These are phyloP conservation scores for Melanogrammus aeglefinus DNA, from an alignment of 2,797 vertebrate genomes.

Conservation along the genomic window DNA sequence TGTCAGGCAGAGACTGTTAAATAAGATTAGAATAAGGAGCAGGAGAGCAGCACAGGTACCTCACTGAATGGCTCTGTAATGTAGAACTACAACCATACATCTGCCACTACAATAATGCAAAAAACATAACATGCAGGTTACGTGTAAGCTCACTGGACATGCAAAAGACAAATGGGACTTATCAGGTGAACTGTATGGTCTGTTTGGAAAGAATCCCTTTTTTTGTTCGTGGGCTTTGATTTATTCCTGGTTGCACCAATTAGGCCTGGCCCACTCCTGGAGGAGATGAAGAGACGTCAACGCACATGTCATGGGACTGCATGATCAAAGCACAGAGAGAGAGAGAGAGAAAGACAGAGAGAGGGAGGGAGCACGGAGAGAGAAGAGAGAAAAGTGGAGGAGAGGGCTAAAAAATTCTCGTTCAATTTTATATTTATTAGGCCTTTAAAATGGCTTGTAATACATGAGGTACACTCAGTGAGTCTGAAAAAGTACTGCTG, in stretches of 20 bases:
- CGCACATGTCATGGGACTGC: slow-evolving; percentile 73
- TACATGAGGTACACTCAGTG: slow-evolving; percentile 62
- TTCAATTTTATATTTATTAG: slow-evolving; percentile 74
- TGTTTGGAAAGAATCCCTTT: slow-evolving; percentile 63
- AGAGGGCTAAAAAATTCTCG: slow-evolving; percentile 56
- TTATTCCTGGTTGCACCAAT: slow-evolving; percentile 75
- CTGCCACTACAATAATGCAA: slow-evolving; percentile 42
- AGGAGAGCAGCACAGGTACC: slow-evolving; percentile 69
- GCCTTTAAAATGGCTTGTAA: slow-evolving; percentile 67
- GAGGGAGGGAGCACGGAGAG: not conserved
- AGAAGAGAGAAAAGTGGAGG: slow-evolving; percentile 24
- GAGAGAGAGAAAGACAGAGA: slow-evolving; percentile 49
- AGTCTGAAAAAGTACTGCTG: slow-evolving; percentile 60
- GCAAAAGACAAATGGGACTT: slow-evolving; percentile 49
- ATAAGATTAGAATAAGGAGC: slow-evolving; percentile 85
- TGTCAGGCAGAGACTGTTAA: slow-evolving; percentile 84
- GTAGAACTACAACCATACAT: slow-evolving; percentile 59
- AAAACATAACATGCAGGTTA: slow-evolving; percentile 55
- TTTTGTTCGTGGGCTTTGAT: slow-evolving; percentile 69
- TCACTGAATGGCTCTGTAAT: slow-evolving; percentile 65
- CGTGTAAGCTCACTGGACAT: slow-evolving; percentile 62
- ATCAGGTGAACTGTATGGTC: slow-evolving; percentile 60
- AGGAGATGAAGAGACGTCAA: slow-evolving; percentile 72
- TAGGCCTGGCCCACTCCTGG: slow-evolving; percentile 70
- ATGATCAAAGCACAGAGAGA: slow-evolving; percentile 70